Evolutionary conservation across 2,888 invertebrate genomes (phyloP).

Genomic region (Heliconius aoede): DNA sequence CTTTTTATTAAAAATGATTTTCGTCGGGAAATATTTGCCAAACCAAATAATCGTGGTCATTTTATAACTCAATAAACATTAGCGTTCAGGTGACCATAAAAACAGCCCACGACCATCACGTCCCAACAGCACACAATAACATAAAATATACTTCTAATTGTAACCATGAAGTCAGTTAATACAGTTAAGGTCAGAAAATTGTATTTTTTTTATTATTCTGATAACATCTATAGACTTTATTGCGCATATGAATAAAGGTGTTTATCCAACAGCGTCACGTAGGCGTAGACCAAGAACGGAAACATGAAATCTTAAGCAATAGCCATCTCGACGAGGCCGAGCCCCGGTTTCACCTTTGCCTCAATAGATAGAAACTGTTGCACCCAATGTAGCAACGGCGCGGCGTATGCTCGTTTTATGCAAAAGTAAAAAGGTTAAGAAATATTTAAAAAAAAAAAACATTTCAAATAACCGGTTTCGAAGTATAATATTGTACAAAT

Average conservation of each 20-base stretch:
- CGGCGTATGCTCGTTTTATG: constrained; percentile 17
- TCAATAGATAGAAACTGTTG: constrained; percentile 55
- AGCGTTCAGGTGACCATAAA: background rate
- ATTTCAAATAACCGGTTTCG: background rate
- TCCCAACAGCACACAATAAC: background rate
- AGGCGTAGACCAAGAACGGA: constrained; percentile 63
- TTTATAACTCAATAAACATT: constrained; percentile 3
- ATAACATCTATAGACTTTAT: constrained; percentile 27
- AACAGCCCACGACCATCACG: constrained; percentile 6
- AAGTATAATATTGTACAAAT: background rate
- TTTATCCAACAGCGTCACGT: constrained; percentile 26
- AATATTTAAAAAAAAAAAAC: background rate
- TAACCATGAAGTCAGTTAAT: constrained; percentile 25
- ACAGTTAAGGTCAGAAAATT: constrained; percentile 30
- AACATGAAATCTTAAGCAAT: constrained; percentile 73
- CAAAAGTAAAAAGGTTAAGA: constrained; percentile 15
- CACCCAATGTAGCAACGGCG: constrained; percentile 29
- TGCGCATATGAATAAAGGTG: constrained; percentile 18
- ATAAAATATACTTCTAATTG: constrained; percentile 16
- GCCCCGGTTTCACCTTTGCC: constrained; percentile 71
- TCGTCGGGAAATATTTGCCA: too few relatives aligned
- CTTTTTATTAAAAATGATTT: too few relatives aligned
- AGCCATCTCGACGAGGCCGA: constrained; percentile 66
- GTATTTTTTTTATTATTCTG: constrained; percentile 19
- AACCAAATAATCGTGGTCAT: background rate